A percentile compares a stretch with the other conserved stretches of the same genome.
These are phyloP conservation scores for Agelastica alni DNA, from an alignment of 2,888 invertebrate species.

Conservation along the genomic window DNA sequence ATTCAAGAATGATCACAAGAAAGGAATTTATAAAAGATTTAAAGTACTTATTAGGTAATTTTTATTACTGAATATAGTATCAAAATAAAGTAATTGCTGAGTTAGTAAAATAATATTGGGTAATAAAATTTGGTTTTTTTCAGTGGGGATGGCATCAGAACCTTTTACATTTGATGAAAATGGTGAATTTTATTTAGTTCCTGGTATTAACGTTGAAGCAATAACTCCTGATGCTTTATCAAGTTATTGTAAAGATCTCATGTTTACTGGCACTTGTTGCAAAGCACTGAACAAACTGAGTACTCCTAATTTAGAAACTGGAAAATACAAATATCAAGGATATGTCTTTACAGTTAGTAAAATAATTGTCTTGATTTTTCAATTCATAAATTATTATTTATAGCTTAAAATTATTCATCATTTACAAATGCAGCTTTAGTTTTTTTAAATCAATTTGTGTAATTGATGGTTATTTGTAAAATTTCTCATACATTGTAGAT, in stretches of 20 bases:
- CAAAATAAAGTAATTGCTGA: no score
- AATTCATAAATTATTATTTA: background rate
- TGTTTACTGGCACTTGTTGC: constrained; percentile 50
- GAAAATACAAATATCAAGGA: constrained; percentile 47
- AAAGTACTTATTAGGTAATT: constrained; percentile 47
- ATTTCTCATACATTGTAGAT: no score
- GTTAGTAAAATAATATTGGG: no score
- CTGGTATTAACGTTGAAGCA: constrained; percentile 47
- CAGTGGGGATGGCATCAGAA: constrained; percentile 53
- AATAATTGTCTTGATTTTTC: background rate
- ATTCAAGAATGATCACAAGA: constrained; percentile 38
- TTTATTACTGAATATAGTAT: no score
- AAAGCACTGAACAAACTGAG: constrained; percentile 49
- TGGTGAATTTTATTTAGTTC: constrained; percentile 44
- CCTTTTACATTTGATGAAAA: constrained; percentile 45
- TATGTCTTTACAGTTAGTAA: constrained; percentile 50
- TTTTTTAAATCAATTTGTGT: no score
- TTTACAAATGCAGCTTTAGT: no score
- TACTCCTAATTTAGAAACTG: constrained; percentile 42
- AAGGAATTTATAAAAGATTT: constrained; percentile 47
- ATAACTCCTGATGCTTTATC: constrained; percentile 45
- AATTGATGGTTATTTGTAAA: no score
- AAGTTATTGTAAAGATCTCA: constrained; percentile 46
- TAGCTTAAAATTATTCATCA: no score
- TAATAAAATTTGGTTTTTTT: constrained; percentile 34